These are phyloP conservation scores for Cyanocitta stelleri DNA, from an alignment of 2,113 vertebrate genomes.

Conservation along the genomic window DNA sequence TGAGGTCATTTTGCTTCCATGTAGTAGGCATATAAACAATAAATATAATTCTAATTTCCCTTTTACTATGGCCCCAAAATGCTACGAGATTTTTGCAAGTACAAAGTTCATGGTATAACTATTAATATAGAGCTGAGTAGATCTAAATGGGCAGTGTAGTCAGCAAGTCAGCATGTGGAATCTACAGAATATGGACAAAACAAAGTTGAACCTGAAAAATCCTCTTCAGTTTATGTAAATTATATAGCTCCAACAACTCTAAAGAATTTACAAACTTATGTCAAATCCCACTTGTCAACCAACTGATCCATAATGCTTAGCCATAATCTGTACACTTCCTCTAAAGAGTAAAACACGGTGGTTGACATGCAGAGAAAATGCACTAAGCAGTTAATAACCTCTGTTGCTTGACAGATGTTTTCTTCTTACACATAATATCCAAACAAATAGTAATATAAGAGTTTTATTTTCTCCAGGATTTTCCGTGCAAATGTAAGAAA, in stretches of 20 bases:
- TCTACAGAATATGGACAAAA: neutral
- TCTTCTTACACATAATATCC: neutral
- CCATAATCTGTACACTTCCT: neutral
- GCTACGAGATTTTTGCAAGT: neutral
- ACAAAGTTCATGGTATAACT: neutral
- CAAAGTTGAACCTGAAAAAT: neutral
- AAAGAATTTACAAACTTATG: neutral
- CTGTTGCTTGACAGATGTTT: neutral
- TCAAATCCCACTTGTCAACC: neutral
- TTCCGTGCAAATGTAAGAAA: neutral
- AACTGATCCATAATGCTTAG: neutral
- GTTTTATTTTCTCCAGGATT: neutral
- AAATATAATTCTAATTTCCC: neutral
- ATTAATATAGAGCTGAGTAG: neutral
- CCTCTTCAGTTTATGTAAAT: neutral
- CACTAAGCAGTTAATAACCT: neutral
- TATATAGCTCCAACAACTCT: neutral
- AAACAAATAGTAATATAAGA: neutral
- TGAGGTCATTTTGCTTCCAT: neutral
- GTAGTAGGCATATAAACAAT: neutral
- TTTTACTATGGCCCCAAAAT: neutral
- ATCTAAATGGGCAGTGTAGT: neutral
- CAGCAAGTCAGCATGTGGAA: neutral
- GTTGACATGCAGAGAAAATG: neutral
- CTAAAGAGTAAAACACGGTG: neutral